Evolutionary conservation across 2,113 vertebrate genomes (phyloP), one percentile per base, ranked within the genome.

Genomic region (Rattus rattus): DNA sequence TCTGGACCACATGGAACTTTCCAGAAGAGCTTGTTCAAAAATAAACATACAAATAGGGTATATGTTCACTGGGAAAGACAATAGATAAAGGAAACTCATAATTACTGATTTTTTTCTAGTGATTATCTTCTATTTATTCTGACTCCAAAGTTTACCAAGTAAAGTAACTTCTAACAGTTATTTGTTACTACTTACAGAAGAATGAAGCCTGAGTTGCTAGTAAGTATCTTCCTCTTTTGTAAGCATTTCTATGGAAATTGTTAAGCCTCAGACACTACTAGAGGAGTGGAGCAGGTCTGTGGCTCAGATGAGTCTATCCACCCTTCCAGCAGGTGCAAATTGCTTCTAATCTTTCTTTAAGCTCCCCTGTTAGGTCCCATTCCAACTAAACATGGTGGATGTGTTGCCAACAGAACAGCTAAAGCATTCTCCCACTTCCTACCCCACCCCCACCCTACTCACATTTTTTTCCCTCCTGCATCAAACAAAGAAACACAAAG

Each of bases 51-150:
- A 69, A 79, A 72, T 22, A 33, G 36, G 69, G 36, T 20, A 87
- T 33, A 63, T 36, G 72, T 33, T 87, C 47, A 26, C 0, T 91
- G 79, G 11, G 89, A 94, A 86, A 97, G 4, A 84, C 59, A 88
- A 83, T 30, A 90, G 69, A 56, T 52, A 70, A 33, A 49, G 36
- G 1, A 92, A 63, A 87, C 49, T 90, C 75, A 56, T 72, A 85
- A 84, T 91, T 49, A 88, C 9, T 81, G n/a, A 26, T 13, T 92
- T 90, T 96, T 79, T 84, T 28, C 54, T 72, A 95, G 43, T 70
- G 52, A 59, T 84, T 80, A 83, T 63, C 91, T 75, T 87, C 36
- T 65, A 52, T 80, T 87, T 90, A 81, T 76, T 93, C 43, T 76
- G 61, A 91, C 39, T 95, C 61, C n/a, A 70, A 93, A 81, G 20